These are phyloP conservation scores for Larimichthys crocea DNA, from an alignment of 2,113 vertebrate genomes.

Conservation along the genomic window DNA sequence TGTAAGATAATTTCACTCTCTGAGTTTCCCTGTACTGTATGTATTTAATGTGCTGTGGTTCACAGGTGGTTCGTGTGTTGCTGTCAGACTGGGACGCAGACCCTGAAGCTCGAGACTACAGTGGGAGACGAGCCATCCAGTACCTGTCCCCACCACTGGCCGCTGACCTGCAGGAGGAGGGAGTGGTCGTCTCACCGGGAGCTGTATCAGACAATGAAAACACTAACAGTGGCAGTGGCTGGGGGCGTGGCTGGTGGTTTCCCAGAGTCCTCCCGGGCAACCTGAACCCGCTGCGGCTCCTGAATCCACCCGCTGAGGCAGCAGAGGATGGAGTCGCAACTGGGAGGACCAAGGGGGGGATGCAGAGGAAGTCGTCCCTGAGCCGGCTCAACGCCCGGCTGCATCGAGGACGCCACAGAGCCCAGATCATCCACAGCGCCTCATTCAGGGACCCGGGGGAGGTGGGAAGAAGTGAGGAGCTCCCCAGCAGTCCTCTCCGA, in stretches of 20 bases:
- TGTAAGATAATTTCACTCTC: too few relatives aligned
- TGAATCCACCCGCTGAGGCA: slow-evolving; percentile 78
- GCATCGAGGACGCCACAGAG: slow-evolving; percentile 90
- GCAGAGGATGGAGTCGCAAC: slow-evolving; percentile 59
- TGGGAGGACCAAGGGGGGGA: slow-evolving; percentile 79
- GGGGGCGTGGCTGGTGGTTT: slow-evolving; percentile 87
- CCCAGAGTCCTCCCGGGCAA: slow-evolving; percentile 89
- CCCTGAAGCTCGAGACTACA: slow-evolving; percentile 93
- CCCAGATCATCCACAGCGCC: slow-evolving; percentile 95
- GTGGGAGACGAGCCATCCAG: slow-evolving; percentile 92
- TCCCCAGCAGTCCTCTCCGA: slow-evolving; percentile 86
- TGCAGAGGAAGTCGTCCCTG: slow-evolving; percentile 88
- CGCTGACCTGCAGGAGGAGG: slow-evolving; percentile 85
- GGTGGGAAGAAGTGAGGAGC: slow-evolving; percentile 84
- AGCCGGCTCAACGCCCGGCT: slow-evolving; percentile 90
- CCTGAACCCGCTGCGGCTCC: slow-evolving; percentile 87
- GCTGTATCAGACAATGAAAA: slow-evolving; percentile 80
- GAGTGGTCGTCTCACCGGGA: slow-evolving; percentile 81
- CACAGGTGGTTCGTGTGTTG: slow-evolving; percentile 90
- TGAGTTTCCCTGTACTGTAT: too few relatives aligned
- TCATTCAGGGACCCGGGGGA: slow-evolving; percentile 89
- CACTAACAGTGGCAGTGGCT: slow-evolving; percentile 8
- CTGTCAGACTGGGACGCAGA: slow-evolving; percentile 94
- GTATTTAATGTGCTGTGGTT: slow-evolving; percentile 17
- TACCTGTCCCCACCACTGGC: slow-evolving; percentile 86